Conservation (phyloP, 2,113 vertebrate species). For the Scomber scombrus region DNA sequence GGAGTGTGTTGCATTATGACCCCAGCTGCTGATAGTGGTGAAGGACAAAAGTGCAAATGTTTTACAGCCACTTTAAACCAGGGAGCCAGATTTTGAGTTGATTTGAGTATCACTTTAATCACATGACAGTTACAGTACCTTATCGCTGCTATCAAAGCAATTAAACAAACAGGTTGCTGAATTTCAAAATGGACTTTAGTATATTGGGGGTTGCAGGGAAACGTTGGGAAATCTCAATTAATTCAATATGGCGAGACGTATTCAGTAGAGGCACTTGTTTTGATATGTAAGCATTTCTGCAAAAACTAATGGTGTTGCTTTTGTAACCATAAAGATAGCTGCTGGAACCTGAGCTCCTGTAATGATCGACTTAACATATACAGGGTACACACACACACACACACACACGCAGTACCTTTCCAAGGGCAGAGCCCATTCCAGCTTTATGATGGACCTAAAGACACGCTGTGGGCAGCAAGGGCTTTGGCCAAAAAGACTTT, state of each 20-base stretch:
- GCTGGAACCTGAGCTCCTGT: slow-evolving; percentile 6
- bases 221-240: background rate
- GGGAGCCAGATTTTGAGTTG: background rate
- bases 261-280: slow-evolving; percentile 8
- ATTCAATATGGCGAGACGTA: background rate
- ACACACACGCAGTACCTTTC: slow-evolving; percentile 36
- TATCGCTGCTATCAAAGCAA: background rate
- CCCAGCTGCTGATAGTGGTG: background rate
- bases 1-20: background rate
- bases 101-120: slow-evolving; percentile 5
- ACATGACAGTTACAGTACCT: background rate
- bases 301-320: slow-evolving; percentile 10
- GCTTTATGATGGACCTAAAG: slow-evolving; percentile 76
- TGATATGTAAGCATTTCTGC: slow-evolving; percentile 4
- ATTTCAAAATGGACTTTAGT: too few species aligned
- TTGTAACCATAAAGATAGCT: slow-evolving; percentile 50
- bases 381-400: slow-evolving; percentile 7
- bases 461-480: slow-evolving; percentile 58
- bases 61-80: background rate
- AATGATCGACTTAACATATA: slow-evolving; percentile 52
- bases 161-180: background rate
- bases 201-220: background rate
- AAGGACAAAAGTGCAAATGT: background rate
- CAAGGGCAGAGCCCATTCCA: slow-evolving; percentile 73
- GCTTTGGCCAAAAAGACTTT: slow-evolving; percentile 79